Evolutionary conservation across 2,888 invertebrate genomes (phyloP), one percentile per base, ranked within the genome.

Genomic region (Druceiella hillmani): DNA sequence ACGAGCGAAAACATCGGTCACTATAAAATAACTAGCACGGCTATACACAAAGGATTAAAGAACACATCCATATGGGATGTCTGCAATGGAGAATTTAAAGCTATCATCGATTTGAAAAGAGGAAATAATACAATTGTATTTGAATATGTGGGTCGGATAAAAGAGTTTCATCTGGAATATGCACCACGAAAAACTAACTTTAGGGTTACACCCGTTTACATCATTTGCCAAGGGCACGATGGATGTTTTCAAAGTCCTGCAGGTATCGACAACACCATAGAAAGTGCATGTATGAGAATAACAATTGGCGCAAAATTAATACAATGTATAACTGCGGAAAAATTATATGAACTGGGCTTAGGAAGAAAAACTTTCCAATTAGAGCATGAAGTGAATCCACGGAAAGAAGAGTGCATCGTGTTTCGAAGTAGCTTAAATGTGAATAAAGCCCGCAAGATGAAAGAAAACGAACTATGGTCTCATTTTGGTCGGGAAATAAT

Each of bases 261-360:
- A 11, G 69, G 70, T 17, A 66, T 77, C 46, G 77, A 83, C 48
- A 78, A 76, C 54, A 78, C 81, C 2, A 67, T 79, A 12, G 76
- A 81, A 55, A 82, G 81, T 59, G 91, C 88, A 11, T 81, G 83
- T 50, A 69, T 75, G 20, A 76, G 87, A 52, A 87, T 95, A 52
- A 74, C 79, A 36, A 62, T 90, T 4, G 85, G 86, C 30, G 76
- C 86, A 7, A 80, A 86, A 54, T 66, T 95, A 33, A 77, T 94
- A 43, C 95, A 95, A 65, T 79, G 84, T 41, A 69, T 94, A 48
- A 85, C 87, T 44, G 90, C 90, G 0, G 91, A 94, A 61, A 93
- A 91, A 60, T 64, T 95, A 14, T 75, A 78, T 47, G 87, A 91
- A 58, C 80, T 83, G 48, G 85, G 84, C 7, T 76, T 85, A 36